Evolutionary conservation across 1,140 invertebrate genomes (phyloP), one percentile per base, ranked within the genome.

Genomic region (Dreissena rostriformis): DNA sequence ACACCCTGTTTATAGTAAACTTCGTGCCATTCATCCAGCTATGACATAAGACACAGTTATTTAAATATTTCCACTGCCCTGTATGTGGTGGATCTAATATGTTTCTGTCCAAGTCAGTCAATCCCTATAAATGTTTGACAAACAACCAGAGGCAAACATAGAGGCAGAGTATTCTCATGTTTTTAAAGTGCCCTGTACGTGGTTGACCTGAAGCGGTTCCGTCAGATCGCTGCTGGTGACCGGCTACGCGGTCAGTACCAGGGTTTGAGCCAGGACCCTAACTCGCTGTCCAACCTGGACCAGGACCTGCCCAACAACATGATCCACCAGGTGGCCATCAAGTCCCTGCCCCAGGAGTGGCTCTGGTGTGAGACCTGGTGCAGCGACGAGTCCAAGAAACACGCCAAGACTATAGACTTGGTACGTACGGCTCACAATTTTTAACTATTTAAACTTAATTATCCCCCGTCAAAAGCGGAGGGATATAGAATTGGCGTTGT

Each of bases 301-400:
- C 96, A 95, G 96, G 97, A 97, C 94, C 93, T 97, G 57, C 97
- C 97, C n/a, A 97, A 97, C 91, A 97, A 99, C 93, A 99, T 99
- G 99, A 99, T 99, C 85, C 99, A 99, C 95, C 99, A 99, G 95
- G 98, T 99, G 67, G 96, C 97, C 0, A 99, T 99, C 76, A 99
- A 99, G 93, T 99, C 98, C 0, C 94, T 99, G 87, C 99, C 99
- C 2, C 98, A 99, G 93, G 99, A 99, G 91, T 99, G 99, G 99
- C 94, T 99, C n/a, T 99, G 98, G 98, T 99, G 99, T 94, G 99
- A 99, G 95, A 99, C 99, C 0, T 99, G 99, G 99, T 99, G 99
- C 92, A 97, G 97, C 92, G 96, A 99, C 90, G 95, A 93, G 17
- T 97, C 97, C 0, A 99, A 99, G 93, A 94, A 95, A 86, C 95